Conservation (phyloP, 2,797 vertebrate species). For the Petrocephalus sullivani region DNA sequence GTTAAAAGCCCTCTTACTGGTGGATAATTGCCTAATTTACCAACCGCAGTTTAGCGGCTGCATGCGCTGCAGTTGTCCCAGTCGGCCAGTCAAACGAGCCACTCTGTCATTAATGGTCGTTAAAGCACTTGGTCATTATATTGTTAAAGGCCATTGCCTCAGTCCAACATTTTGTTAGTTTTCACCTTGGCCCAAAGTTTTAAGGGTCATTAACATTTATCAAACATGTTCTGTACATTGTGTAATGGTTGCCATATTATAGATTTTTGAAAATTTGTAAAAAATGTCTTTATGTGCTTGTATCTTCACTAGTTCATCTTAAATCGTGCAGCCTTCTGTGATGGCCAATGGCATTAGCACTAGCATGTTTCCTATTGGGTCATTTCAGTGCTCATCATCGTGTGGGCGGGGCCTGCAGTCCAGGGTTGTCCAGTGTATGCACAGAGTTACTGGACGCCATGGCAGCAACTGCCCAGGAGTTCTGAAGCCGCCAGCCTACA, state of each 20-base stretch:
- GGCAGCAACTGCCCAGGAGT: slow-evolving; percentile 75
- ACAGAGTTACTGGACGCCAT: slow-evolving; percentile 87
- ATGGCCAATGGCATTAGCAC: background rate
- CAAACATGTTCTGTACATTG: background rate
- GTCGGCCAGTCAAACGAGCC: background rate
- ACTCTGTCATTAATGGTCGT: background rate
- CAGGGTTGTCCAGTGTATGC: slow-evolving; percentile 95
- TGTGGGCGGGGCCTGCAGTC: slow-evolving; percentile 93
- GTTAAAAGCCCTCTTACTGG: background rate
- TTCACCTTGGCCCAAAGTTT: background rate
- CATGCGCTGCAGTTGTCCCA: background rate
- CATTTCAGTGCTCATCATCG: slow-evolving; percentile 81
- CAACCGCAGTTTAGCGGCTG: background rate
- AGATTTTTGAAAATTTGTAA: background rate
- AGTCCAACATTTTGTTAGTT: background rate
- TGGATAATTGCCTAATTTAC: background rate
- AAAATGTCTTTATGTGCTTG: background rate
- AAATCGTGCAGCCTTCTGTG: background rate
- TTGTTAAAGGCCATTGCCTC: background rate
- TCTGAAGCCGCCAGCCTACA: slow-evolving; percentile 78
- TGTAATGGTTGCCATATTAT: background rate
- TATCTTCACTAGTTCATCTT: background rate
- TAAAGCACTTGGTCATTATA: background rate
- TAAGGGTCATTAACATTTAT: background rate
- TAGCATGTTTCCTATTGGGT: slow-evolving; percentile 24